Evolutionary conservation across 2,113 vertebrate species (phyloP), one percentile per base, ranked within the genome.

Genomic region (Triplophysa tibetana): DNA sequence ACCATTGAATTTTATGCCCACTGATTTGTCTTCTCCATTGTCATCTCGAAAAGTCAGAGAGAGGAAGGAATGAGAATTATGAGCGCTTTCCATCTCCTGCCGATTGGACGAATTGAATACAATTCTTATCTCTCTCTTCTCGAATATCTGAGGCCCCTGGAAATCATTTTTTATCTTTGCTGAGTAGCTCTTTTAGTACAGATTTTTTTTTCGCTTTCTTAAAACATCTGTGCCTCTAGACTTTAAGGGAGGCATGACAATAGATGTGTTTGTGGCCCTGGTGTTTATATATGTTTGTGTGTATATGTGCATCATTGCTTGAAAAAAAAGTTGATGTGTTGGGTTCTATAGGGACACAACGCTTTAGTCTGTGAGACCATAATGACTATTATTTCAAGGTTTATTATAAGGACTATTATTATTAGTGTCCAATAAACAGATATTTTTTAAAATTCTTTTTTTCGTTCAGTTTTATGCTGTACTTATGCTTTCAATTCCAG

Each of bases 1-100:
- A 38, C 70, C 85, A 76, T 78, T 83, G 68, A 17, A 82, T 82
- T 82, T 83, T 82, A 85, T 73, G 66, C 48, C 68, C 21, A 38
- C 41, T 29, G 41, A 73, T 81, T 70, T 84, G 68, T 77, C 13
- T 26, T 85, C 74, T 78, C 52, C 24, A 60, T 29, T 81, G 58
- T 70, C 24, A 62, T 69, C 38, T 77, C 10, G 12, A 76, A 77
- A 70, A 52, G 56, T 19, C 50, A 45, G 52, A 70, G 45, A 60
- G 26, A 69, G 38, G 24, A 33, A 81, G 41, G 19, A 38, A 43
- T 19, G 17, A 45, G 48, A 56, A 61, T 43, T 43, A 68, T 65
- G n/a, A 83, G 38, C 29, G 23, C 50, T 67, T 61, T 56, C 50
- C 54, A 77, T 73, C 19, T 62, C 17, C 12, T 38, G 4, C 50